A percentile compares a stretch with the other conserved stretches of the same genome.
Evolutionary conservation across 2,888 invertebrate genomes (phyloP).

Genomic region (Microdon myrmicae): DNA sequence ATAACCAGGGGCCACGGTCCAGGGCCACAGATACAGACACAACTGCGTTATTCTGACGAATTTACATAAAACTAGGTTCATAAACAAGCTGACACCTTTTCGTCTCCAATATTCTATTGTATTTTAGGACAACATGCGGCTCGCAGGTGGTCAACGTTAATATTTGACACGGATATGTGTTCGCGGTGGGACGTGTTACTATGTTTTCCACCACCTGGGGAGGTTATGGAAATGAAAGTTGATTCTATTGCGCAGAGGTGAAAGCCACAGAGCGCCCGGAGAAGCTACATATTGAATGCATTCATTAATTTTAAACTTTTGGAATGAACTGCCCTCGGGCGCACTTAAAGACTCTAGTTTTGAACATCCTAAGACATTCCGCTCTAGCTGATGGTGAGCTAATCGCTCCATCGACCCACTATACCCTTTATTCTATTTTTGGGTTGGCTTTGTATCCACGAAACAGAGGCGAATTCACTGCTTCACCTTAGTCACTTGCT

Average conservation of each 20-base stretch:
- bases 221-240: slow-evolving; percentile 47
- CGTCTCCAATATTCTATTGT: slow-evolving; percentile 21
- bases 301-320: slow-evolving; percentile 43
- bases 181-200: slow-evolving; percentile 27
- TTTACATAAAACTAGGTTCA: slow-evolving; percentile 32
- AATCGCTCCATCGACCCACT: too few species aligned
- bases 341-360: too few species aligned
- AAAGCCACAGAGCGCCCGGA: slow-evolving; percentile 16
- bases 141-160: slow-evolving; percentile 34
- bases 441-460: too few species aligned
- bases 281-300: slow-evolving; percentile 31
- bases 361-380: too few species aligned
- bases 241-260: slow-evolving; percentile 33
- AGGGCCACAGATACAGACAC: too few species aligned
- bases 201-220: slow-evolving; percentile 42
- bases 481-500: too few species aligned
- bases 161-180: slow-evolving; percentile 37
- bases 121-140: neutral
- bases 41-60: neutral
- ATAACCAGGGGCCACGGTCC: neutral
- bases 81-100: slow-evolving; percentile 36
- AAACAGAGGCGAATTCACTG: too few species aligned
- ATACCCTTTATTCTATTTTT: too few species aligned
- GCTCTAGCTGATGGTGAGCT: too few species aligned
- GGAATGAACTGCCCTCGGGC: too few species aligned